Percentiles rank a stretch among this genome's conserved stretches.
Evolutionary conservation across 2,113 vertebrate species (phyloP).

Genomic region (Ciconia maguari): DNA sequence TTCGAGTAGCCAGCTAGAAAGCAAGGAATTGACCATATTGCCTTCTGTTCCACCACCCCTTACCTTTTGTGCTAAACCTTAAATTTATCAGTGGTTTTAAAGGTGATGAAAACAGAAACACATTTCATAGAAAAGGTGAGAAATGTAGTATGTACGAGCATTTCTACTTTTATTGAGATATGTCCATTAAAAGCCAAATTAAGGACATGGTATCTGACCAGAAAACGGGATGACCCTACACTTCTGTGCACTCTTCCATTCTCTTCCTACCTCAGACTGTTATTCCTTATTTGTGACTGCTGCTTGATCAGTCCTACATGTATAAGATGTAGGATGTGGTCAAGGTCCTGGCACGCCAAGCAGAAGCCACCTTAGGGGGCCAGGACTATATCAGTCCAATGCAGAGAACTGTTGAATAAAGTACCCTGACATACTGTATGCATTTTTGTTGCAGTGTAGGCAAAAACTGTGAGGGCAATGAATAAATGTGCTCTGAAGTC

Average conservation of each 20-base stretch:
- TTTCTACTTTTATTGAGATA: neutral
- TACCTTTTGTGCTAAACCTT: neutral
- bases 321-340: neutral
- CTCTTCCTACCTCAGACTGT: neutral
- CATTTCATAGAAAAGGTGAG: neutral
- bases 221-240: neutral
- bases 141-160: neutral
- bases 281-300: neutral
- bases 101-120: neutral
- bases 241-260: neutral
- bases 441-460: neutral
- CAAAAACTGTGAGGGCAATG: neutral
- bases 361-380: neutral
- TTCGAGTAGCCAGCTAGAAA: neutral
- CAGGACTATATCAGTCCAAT: neutral
- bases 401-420: neutral
- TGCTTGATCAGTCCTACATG: neutral
- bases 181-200: neutral
- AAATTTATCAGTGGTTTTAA: neutral
- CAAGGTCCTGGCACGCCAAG: neutral
- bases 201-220: neutral
- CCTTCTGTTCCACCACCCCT: neutral
- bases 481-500: constrained; percentile 12
- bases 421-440: neutral
- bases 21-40: neutral